A percentile compares a stretch with the other conserved stretches of the same genome.
Evolutionary conservation across 2,888 invertebrate species (phyloP).

Genomic region (Brachypterus glaber): DNA sequence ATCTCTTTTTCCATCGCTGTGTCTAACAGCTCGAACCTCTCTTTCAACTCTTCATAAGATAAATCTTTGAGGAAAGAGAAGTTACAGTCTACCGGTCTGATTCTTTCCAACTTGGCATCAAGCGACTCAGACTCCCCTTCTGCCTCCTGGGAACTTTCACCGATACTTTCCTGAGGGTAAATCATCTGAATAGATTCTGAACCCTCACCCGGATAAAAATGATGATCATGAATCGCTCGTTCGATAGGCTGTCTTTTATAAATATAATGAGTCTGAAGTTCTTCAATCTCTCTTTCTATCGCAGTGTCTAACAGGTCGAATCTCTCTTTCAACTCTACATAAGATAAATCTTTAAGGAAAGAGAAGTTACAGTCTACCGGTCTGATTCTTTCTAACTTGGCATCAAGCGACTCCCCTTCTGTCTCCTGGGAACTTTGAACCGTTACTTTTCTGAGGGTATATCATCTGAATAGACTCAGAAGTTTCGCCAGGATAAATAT

Average conservation of each 20-base stretch:
- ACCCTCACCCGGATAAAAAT: not conserved
- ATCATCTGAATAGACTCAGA: conserved; percentile 1
- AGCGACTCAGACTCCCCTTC: conserved; percentile 17
- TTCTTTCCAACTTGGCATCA: conserved; percentile 24
- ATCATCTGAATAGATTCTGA: not conserved
- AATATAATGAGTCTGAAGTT: conserved; percentile 85
- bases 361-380: conserved; percentile 26
- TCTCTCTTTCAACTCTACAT: conserved; percentile 80
- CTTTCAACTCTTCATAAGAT: conserved; percentile 70
- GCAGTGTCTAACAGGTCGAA: conserved; percentile 90
- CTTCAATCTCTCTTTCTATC: conserved; percentile 98
- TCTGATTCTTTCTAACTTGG: conserved; percentile 23
- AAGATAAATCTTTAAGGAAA: conserved; percentile 25
- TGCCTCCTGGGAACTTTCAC: not conserved
- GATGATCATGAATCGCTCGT: conserved; percentile 23
- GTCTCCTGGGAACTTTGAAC: not conserved
- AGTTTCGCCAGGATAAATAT: not conserved
- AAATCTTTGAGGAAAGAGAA: conserved; percentile 27
- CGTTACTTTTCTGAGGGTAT: not conserved
- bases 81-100: conserved; percentile 25
- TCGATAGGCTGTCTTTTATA: conserved; percentile 91
- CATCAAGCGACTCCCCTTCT: conserved; percentile 21
- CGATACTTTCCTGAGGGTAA: conserved; percentile 11
- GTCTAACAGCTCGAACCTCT: conserved; percentile 84
- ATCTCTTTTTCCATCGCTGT: conserved; percentile 98